Conservation (phyloP, 2,113 vertebrate genomes). For the Antechinus stuartii region DNA sequence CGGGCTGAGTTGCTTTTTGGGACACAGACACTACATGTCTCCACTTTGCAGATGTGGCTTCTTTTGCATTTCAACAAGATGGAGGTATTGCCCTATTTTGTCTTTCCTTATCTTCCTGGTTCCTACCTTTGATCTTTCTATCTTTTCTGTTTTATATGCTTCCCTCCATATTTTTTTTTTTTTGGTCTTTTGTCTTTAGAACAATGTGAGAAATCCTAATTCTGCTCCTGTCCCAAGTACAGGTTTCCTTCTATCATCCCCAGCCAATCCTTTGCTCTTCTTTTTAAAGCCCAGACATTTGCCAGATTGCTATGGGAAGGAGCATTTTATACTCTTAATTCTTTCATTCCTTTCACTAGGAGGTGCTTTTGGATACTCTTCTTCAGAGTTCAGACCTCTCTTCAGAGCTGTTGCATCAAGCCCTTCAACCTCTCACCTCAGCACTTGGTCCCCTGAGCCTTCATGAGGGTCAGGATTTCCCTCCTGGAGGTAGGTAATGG, state of each 20-base stretch:
- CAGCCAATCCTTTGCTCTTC: neutral
- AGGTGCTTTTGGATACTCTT: slow-evolving; percentile 85
- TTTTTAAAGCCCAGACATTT: neutral
- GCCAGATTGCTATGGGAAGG: neutral
- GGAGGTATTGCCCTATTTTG: slow-evolving; percentile 72
- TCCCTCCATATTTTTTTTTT: neutral
- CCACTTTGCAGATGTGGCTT: slow-evolving; percentile 96
- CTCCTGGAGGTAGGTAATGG: slow-evolving; percentile 54
- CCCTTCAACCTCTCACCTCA: slow-evolving; percentile 87
- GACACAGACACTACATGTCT: slow-evolving; percentile 89
- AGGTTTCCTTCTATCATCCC: neutral
- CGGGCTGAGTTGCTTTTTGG: slow-evolving; percentile 90
- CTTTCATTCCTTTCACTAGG: slow-evolving; percentile 72
- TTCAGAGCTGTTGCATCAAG: slow-evolving; percentile 85
- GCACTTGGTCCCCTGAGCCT: slow-evolving; percentile 85
- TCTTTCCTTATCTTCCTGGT: neutral
- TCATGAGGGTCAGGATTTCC: slow-evolving; percentile 57
- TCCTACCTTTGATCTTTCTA: neutral
- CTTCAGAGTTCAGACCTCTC: slow-evolving; percentile 85
- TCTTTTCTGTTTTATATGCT: neutral
- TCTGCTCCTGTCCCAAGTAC: neutral
- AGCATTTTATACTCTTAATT: neutral
- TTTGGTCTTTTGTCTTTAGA: neutral
- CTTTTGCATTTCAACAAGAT: slow-evolving; percentile 91
- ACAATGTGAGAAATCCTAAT: neutral